phyloP scores from a whole-genome alignment of 2,113 vertebrate genomes.

The Perca flavescens region DNA sequence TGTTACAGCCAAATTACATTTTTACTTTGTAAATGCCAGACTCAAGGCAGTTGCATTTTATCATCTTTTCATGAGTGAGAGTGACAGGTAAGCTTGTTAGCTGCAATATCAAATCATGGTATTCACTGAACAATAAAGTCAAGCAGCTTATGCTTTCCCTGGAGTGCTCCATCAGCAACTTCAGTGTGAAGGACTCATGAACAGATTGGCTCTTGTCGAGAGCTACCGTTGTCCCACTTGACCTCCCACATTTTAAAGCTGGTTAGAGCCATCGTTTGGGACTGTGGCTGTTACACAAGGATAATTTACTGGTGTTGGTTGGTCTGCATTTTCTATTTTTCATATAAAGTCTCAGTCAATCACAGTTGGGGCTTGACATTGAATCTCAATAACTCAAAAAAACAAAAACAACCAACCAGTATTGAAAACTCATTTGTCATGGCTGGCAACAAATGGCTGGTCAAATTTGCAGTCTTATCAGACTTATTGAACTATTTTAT shows the following conservation, averaged over 20 bases:
- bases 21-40: constrained; percentile 20
- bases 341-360: background rate
- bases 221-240: constrained; percentile 24
- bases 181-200: constrained; percentile 34
- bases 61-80: constrained; percentile 35
- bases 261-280: background rate
- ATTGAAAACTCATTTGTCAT: background rate
- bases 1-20: constrained; percentile 26
- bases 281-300: background rate
- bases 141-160: constrained; percentile 1
- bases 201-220: background rate
- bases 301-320: background rate
- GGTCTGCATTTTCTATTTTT: background rate
- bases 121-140: constrained; percentile 18
- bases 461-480: background rate
- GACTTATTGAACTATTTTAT: background rate
- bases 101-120: constrained; percentile 47
- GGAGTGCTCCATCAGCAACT: constrained; percentile 51
- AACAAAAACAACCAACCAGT: background rate
- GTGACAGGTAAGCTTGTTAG: constrained; percentile 64
- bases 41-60: constrained; percentile 5
- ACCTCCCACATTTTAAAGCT: constrained; percentile 28
- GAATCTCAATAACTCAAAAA: background rate
- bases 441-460: background rate
- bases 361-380: too few relatives aligned